Conservation (phyloP, 2,113 vertebrate genomes). For the Charina bottae region DNA sequence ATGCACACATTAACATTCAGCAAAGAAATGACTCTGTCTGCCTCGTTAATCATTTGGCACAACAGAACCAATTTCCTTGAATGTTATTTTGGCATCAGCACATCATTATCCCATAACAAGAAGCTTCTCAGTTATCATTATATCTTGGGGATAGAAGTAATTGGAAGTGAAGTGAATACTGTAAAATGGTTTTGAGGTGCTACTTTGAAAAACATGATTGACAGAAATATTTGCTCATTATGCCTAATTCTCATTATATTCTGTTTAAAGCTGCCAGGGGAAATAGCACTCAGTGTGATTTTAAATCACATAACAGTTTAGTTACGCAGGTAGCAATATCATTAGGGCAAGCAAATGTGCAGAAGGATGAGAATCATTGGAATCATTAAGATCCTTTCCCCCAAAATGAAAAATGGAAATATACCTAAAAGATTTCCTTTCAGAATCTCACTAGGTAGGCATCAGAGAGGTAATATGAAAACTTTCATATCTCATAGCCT, state of each 20-base stretch:
- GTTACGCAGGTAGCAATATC: background rate
- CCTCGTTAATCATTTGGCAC: slow-evolving; percentile 27
- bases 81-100: slow-evolving; percentile 13
- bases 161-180: slow-evolving; percentile 30
- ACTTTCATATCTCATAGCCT: background rate
- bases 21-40: background rate
- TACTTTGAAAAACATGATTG: background rate
- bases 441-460: background rate
- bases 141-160: slow-evolving; percentile 17
- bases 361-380: background rate
- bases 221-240: slow-evolving; percentile 35
- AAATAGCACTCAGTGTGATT: background rate
- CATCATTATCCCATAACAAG: slow-evolving; percentile 32
- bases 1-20: slow-evolving; percentile 20
- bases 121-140: slow-evolving; percentile 9
- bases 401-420: background rate
- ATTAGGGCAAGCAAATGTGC: background rate
- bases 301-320: background rate
- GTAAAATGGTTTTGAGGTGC: slow-evolving; percentile 10
- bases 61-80: slow-evolving; percentile 30
- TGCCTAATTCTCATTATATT: background rate
- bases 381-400: background rate
- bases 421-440: background rate
- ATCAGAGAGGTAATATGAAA: background rate
- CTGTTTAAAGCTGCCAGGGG: background rate